A percentile compares a stretch with the other conserved stretches of the same genome.
These are phyloP conservation scores for Pagrus major DNA, from an alignment of 2,113 vertebrate species.

Conservation along the genomic window DNA sequence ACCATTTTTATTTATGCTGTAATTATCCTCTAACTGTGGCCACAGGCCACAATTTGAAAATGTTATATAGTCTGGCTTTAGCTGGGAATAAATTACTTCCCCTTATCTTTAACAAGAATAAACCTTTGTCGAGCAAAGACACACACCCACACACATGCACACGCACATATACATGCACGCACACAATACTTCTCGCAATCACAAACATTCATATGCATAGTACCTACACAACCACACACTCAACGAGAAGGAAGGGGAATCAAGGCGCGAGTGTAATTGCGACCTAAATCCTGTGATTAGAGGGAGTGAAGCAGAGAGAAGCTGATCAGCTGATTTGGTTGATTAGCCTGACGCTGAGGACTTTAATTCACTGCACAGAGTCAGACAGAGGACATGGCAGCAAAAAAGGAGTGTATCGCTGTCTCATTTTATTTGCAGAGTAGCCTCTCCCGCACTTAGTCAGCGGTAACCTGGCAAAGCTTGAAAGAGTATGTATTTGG, in stretches of 20 bases:
- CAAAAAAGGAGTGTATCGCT: background rate
- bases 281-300: constrained; percentile 64
- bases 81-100: background rate
- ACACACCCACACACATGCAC: background rate
- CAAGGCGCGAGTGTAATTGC: constrained; percentile 59
- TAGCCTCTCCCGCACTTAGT: constrained; percentile 6
- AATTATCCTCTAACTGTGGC: background rate
- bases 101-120: background rate
- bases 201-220: constrained; percentile 31
- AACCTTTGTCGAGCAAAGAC: constrained; percentile 5
- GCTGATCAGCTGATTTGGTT: constrained; percentile 70
- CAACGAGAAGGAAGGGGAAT: constrained; percentile 40
- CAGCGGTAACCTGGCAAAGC: constrained; percentile 8
- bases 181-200: constrained; percentile 19
- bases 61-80: background rate
- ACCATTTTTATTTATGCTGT: background rate
- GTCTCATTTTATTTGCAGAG: constrained; percentile 30
- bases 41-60: background rate
- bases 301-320: constrained; percentile 40
- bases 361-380: constrained; percentile 49
- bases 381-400: constrained; percentile 42
- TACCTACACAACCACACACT: constrained; percentile 15
- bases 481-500: background rate
- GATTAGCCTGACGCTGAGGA: constrained; percentile 55
- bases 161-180: background rate